A percentile compares a stretch with the other conserved stretches of the same genome.
Conservation (phyloP, 1,140 invertebrate species). For the Meteorus sp. region DNA sequence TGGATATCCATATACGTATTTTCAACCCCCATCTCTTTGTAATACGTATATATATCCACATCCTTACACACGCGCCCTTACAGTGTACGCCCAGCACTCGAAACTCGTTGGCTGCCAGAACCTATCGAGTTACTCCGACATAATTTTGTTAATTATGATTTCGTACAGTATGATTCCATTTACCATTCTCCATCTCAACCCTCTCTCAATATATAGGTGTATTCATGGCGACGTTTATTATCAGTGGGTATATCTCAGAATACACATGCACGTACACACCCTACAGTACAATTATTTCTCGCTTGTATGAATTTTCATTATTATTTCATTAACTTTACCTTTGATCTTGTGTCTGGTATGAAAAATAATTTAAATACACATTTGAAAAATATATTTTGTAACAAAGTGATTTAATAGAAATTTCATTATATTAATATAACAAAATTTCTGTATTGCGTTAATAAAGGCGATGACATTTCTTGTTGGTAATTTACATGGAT, state of each 20-base stretch:
- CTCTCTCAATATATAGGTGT: neutral
- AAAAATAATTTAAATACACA: too few relatives aligned
- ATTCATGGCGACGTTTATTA: neutral
- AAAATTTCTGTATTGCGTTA: slow-evolving; percentile 41
- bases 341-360: too few relatives aligned
- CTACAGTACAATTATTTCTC: too few relatives aligned
- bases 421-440: slow-evolving; percentile 40
- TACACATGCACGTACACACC: too few relatives aligned
- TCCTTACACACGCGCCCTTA: slow-evolving; percentile 11
- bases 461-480: slow-evolving; percentile 39
- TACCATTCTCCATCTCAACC: slow-evolving; percentile 5
- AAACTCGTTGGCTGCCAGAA: slow-evolving; percentile 24
- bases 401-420: neutral
- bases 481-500: slow-evolving; percentile 58
- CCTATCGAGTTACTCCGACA: slow-evolving; percentile 32
- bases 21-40: too few relatives aligned
- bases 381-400: too few relatives aligned
- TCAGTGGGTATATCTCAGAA: too few relatives aligned
- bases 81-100: slow-evolving; percentile 10
- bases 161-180: slow-evolving; percentile 49
- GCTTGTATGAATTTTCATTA: too few relatives aligned
- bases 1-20: too few relatives aligned
- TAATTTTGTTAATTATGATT: slow-evolving; percentile 58
- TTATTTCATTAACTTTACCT: too few relatives aligned
- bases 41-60: too few relatives aligned